Evolutionary conservation across 1,140 invertebrate species (phyloP), one percentile per base, ranked within the genome.

Genomic region (Diorhabda elongata): DNA sequence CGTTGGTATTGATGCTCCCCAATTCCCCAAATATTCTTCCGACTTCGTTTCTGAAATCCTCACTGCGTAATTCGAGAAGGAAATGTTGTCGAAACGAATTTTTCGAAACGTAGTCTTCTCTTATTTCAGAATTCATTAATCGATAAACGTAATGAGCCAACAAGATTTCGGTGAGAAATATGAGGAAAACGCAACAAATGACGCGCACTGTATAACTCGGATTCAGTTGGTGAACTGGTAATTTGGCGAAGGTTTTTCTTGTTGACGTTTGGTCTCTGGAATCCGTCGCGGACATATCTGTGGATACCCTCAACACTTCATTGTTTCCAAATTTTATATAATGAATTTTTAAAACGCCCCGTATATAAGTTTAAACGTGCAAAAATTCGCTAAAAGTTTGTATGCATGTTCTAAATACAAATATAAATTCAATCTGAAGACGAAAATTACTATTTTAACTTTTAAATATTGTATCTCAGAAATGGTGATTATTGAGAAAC

Each of bases 101-200:
- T 71, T 76, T 79, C 7, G 64, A 52, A 9, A 80, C 60, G 47
- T 76, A 80, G 42, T 80, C 76, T 3, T 73, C 71, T 3, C 77
- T 75, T 42, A 80, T 73, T 58, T 81, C 79, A 6, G 74, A 74
- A 52, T 75, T 77, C 60, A 80, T 80, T 6, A 78, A 56, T 69
- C 77, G 72, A 63, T 80, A 80, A 3, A 81, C 70, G 69, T 81
- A 81, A 69, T 80, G 79, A 5, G 79, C 76, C 45, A 81, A 68
- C 67, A 74, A 80, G 47, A 81, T 74, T 73, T 81, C 79, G 2
- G 76, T 79, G 9, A 80, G 62, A 61, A 79, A 80, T 64, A 81
- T 77, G 63, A 81, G 78, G 44, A 80, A 60, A 6, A 80, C 77
- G 71, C 80, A 80, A 73, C 77, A 79, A 45, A 80, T 69, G 2